Evolutionary conservation across 2,888 invertebrate genomes (phyloP).

Genomic region (Microdon myrmicae): DNA sequence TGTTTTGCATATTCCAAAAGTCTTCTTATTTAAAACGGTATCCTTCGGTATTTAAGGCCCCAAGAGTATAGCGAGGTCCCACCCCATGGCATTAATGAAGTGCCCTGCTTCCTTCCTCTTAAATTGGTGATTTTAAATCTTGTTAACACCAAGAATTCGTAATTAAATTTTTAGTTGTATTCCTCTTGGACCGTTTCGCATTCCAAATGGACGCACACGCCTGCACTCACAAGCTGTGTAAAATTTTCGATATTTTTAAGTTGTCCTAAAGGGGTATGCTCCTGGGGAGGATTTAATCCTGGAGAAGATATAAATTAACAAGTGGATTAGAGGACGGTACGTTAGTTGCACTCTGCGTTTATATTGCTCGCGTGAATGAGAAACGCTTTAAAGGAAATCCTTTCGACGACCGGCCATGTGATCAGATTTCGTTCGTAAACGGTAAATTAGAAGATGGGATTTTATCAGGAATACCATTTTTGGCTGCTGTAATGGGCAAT

Average conservation of each 20-base stretch:
- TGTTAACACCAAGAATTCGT: slow-evolving; percentile 50
- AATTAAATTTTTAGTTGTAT: slow-evolving; percentile 41
- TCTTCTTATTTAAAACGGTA: slow-evolving; percentile 13
- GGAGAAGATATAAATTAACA: slow-evolving; percentile 44
- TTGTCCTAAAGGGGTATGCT: neutral
- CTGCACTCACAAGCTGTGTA: neutral
- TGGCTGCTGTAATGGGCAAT: slow-evolving; percentile 35
- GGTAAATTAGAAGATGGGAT: slow-evolving; percentile 13
- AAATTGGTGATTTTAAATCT: slow-evolving; percentile 49
- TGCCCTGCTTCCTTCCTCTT: slow-evolving; percentile 32
- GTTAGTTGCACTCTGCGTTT: slow-evolving; percentile 1
- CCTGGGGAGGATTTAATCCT: slow-evolving; percentile 32
- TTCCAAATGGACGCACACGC: slow-evolving; percentile 38
- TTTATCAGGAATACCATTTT: slow-evolving; percentile 20
- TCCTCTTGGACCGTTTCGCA: slow-evolving; percentile 32
- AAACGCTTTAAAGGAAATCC: slow-evolving; percentile 29
- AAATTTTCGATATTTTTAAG: neutral
- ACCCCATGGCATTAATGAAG: slow-evolving; percentile 35
- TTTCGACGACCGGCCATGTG: slow-evolving; percentile 12
- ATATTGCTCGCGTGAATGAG: slow-evolving; percentile 10
- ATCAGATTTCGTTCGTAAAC: slow-evolving; percentile 17
- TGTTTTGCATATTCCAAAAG: slow-evolving; percentile 41
- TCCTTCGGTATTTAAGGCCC: slow-evolving; percentile 2
- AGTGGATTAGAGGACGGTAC: slow-evolving; percentile 35
- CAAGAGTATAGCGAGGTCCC: neutral